A percentile compares a stretch with the other conserved stretches of the same genome.
phyloP scores from a whole-genome alignment of 2,797 vertebrate species.

The Crypturellus tataupa region DNA sequence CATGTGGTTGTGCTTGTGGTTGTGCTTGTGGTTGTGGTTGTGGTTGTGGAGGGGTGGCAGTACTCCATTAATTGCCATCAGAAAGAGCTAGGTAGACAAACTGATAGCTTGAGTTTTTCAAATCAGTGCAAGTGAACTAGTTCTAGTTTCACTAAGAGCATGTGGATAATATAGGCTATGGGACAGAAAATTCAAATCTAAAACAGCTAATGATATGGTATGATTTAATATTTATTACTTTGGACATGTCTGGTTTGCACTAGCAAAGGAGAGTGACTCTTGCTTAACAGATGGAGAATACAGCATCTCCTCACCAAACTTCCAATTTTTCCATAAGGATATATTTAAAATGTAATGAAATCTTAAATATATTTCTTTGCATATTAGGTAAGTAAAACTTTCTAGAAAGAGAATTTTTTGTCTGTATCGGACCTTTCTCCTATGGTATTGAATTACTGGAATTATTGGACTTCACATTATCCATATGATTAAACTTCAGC shows the following conservation, averaged over 20 bases:
- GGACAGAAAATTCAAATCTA: neutral
- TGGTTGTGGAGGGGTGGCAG: accelerated
- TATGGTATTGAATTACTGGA: neutral
- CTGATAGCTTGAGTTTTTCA: neutral
- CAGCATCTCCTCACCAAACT: neutral
- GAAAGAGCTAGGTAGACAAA: neutral
- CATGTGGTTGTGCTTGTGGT: too few relatives aligned
- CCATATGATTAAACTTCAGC: neutral
- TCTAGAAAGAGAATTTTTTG: neutral
- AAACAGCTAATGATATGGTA: neutral
- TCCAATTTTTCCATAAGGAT: neutral
- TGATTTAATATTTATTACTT: neutral
- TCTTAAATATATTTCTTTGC: neutral
- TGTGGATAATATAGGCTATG: neutral
- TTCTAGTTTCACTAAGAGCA: neutral
- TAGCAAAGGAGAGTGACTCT: neutral
- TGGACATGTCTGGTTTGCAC: neutral
- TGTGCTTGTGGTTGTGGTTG: neutral
- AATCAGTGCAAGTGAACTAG: neutral
- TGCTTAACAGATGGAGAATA: neutral
- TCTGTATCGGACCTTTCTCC: neutral
- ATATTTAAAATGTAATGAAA: neutral
- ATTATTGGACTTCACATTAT: neutral
- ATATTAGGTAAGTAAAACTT: neutral
- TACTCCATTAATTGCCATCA: neutral